Conservation (phyloP, 2,797 vertebrate species). For the Tachyglossus aculeatus region DNA sequence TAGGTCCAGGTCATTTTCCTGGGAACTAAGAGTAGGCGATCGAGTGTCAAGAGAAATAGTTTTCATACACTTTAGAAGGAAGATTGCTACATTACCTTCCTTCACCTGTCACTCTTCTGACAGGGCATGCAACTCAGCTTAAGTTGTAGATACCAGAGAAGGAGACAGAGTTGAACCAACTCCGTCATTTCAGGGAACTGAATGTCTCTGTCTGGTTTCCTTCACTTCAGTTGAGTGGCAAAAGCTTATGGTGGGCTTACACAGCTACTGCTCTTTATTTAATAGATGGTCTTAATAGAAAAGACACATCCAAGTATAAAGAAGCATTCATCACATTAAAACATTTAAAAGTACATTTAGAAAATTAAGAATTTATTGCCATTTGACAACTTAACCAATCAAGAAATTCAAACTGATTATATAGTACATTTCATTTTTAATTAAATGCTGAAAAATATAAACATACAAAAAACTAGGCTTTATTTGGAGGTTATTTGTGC, state of each 20-base stretch:
- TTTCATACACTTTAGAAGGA: slow-evolving; percentile 56
- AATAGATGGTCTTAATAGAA: neutral
- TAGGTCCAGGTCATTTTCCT: slow-evolving; percentile 49
- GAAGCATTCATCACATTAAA: neutral
- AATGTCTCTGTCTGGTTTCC: slow-evolving; percentile 8
- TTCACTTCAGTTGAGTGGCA: slow-evolving; percentile 1
- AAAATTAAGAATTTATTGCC: neutral
- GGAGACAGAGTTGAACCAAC: slow-evolving; percentile 29
- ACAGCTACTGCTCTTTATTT: neutral
- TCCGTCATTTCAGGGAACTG: slow-evolving; percentile 51
- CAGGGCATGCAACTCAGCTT: slow-evolving; percentile 49
- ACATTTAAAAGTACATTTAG: neutral
- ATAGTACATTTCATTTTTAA: neutral
- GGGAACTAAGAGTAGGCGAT: slow-evolving; percentile 64
- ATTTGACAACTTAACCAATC: neutral
- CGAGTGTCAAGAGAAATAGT: slow-evolving; percentile 60
- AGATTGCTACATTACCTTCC: slow-evolving; percentile 48
- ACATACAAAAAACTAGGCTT: no score
- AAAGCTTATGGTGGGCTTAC: neutral
- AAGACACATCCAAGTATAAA: neutral
- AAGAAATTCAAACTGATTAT: slow-evolving; percentile 3
- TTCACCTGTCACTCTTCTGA: slow-evolving; percentile 70
- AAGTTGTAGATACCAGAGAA: slow-evolving; percentile 50
- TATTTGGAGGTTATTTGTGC: no score
- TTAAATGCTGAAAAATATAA: no score